Evolutionary conservation across 2,888 invertebrate genomes (phyloP).

Genomic region (Lasioglossum figueresi): DNA sequence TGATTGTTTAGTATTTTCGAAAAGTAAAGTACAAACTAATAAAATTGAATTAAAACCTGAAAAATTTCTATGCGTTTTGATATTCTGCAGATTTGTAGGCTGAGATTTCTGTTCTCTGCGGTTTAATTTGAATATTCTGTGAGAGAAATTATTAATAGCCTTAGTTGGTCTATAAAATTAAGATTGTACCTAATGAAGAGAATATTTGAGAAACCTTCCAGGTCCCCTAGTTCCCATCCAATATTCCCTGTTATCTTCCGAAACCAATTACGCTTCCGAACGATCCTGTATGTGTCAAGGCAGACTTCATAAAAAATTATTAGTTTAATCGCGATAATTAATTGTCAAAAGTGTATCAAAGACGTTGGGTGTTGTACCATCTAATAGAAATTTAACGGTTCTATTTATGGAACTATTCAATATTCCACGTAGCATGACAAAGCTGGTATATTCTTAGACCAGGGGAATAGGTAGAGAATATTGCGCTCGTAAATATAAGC

Average conservation of each 20-base stretch:
- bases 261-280: not conserved
- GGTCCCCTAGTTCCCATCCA: not conserved
- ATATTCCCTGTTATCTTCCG: not conserved
- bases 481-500: not conserved
- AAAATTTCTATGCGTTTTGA: not conserved
- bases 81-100: not conserved
- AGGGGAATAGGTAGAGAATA: not conserved
- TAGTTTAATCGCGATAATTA: not conserved
- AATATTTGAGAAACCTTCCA: not conserved
- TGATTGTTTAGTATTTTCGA: not conserved
- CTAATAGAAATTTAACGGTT: not conserved
- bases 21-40: not conserved
- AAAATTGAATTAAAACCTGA: not conserved
- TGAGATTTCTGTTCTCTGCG: not conserved
- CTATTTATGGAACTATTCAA: not conserved
- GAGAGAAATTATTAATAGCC: not conserved
- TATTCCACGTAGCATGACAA: not conserved
- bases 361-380: not conserved
- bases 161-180: not conserved
- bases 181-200: not conserved
- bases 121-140: not conserved
- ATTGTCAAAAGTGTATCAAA: not conserved
- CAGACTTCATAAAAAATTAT: not conserved
- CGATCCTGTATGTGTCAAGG: not conserved
- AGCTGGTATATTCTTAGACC: not conserved